Conservation (phyloP, 2,113 vertebrate genomes). For the Toxotes jaculatrix region DNA sequence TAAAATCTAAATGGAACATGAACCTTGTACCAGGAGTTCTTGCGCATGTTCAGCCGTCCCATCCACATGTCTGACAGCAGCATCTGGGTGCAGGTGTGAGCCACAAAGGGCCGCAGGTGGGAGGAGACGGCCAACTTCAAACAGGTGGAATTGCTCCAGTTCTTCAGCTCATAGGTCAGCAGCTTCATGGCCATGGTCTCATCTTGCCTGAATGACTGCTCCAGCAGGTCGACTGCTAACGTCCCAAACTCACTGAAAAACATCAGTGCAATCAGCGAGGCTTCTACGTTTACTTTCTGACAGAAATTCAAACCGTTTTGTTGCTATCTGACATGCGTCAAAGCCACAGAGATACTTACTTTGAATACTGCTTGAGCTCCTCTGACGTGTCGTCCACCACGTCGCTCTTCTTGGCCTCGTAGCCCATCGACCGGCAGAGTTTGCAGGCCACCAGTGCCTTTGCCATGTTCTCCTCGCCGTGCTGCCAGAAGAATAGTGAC, state of each 20-base stretch:
- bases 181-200: constrained; percentile 99
- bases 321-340: neutral
- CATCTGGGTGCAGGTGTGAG: constrained; percentile 98
- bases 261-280: constrained; percentile 1
- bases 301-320: neutral
- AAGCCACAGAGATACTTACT: constrained; percentile 79
- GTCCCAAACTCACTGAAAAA: constrained; percentile 94
- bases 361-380: constrained; percentile 96
- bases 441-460: constrained; percentile 98
- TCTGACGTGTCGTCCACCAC: constrained; percentile 97
- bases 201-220: constrained; percentile 97
- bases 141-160: constrained; percentile 99
- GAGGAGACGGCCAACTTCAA: constrained; percentile 97
- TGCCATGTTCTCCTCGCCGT: constrained; percentile 98
- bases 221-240: constrained; percentile 94
- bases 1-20: constrained; percentile 71
- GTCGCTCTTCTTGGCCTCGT: constrained; percentile 98
- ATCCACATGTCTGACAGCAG: constrained; percentile 99
- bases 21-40: constrained; percentile 99
- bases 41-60: constrained; percentile 98
- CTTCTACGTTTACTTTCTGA: neutral
- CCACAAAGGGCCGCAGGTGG: constrained; percentile 94
- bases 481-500: constrained; percentile 99
- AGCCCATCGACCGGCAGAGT: constrained; percentile 95
- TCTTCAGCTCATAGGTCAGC: constrained; percentile 97